Percentiles rank a stretch among this genome's conserved stretches.
Conservation (phyloP, 2,113 vertebrate genomes). For the Periophthalmus modestus region DNA sequence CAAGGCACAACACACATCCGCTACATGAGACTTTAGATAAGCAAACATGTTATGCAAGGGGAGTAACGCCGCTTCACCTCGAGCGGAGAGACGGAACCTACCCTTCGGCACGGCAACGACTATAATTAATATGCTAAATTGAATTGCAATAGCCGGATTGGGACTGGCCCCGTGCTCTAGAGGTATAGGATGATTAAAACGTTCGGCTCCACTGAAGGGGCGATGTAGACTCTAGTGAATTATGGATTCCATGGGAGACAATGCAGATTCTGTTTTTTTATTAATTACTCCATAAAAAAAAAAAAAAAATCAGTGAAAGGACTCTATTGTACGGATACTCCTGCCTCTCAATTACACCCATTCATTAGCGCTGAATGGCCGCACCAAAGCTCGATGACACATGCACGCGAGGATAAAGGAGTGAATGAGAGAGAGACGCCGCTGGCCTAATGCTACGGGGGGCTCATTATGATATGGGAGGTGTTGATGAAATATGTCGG, state of each 20-base stretch:
- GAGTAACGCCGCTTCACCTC: conserved; percentile 57
- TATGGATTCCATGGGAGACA: conserved; percentile 76
- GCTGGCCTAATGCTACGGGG: conserved; percentile 54
- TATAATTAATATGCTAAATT: conserved; percentile 83
- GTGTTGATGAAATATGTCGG: conserved; percentile 54
- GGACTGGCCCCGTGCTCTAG: conserved; percentile 72
- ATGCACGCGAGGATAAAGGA: conserved; percentile 62
- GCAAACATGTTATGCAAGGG: conserved; percentile 50
- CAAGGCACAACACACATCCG: conserved; percentile 50
- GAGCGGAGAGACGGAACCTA: conserved; percentile 62
- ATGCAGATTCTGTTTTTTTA: conserved; percentile 74
- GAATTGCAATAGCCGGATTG: conserved; percentile 79
- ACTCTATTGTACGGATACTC: conserved; percentile 73
- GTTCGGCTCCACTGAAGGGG: conserved; percentile 72
- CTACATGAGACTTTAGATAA: conserved; percentile 58
- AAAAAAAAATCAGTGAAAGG: conserved; percentile 70
- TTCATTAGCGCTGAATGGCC: conserved; percentile 73
- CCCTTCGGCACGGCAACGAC: conserved; percentile 69
- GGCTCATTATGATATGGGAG: conserved; percentile 47
- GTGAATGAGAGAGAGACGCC: conserved; percentile 59
- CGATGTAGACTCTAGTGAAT: conserved; percentile 74
- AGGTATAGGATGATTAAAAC: conserved; percentile 78
- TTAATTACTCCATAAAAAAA: conserved; percentile 80
- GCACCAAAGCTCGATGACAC: conserved; percentile 59
- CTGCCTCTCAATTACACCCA: conserved; percentile 71